Conservation (phyloP, 2,113 vertebrate genomes). For the Anguilla rostrata region DNA sequence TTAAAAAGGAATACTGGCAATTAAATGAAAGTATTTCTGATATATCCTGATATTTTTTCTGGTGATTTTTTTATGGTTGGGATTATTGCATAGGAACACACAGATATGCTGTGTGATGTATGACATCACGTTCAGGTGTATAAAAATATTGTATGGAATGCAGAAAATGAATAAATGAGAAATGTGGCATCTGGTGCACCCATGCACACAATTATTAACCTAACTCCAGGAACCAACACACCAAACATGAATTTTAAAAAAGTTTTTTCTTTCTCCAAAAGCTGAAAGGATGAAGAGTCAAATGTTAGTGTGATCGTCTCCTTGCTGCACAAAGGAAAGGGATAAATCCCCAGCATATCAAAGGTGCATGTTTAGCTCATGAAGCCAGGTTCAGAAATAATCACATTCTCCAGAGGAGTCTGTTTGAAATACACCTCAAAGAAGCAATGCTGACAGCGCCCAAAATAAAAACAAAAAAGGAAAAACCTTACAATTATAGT, state of each 20-base stretch:
- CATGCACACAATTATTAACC: not conserved
- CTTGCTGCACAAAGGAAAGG: not conserved
- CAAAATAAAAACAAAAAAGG: not conserved
- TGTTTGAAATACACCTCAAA: not conserved
- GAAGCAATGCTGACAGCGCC: not conserved
- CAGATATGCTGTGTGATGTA: constrained; percentile 26
- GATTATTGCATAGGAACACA: constrained; percentile 28
- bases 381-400: constrained; percentile 6
- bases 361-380: not conserved
- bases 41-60: not conserved
- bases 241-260: not conserved
- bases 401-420: constrained; percentile 3
- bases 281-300: constrained; percentile 1
- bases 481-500: not conserved
- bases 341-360: not conserved
- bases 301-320: constrained; percentile 18
- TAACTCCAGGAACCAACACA: not conserved
- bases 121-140: constrained; percentile 16
- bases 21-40: no score
- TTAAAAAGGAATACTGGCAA: no score
- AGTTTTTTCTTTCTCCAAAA: not conserved
- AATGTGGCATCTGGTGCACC: not conserved
- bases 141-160: not conserved
- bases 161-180: not conserved
- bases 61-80: constrained; percentile 11